Conservation (phyloP, 2,888 invertebrate genomes). For the Lithophane leautieri region DNA sequence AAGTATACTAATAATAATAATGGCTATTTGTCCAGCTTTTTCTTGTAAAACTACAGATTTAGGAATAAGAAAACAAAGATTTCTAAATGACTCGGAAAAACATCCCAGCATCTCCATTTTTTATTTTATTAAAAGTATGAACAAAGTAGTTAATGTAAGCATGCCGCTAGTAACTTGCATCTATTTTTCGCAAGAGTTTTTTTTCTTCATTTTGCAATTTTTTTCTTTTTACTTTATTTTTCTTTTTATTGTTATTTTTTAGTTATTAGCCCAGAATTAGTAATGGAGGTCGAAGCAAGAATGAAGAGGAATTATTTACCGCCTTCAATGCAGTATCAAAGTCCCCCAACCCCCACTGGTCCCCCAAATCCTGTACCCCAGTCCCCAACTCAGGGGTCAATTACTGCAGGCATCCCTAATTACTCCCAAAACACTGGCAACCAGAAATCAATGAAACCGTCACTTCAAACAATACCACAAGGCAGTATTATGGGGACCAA, state of each 20-base stretch:
- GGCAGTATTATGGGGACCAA: conserved; percentile 79
- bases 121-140: conserved; percentile 22
- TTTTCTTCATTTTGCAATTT: conserved; percentile 55
- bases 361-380: conserved; percentile 64
- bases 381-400: conserved; percentile 71
- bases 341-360: conserved; percentile 73
- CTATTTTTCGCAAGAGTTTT: conserved; percentile 48
- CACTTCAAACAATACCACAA: conserved; percentile 84
- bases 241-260: conserved; percentile 72
- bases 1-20: neutral
- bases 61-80: neutral
- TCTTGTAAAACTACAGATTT: neutral
- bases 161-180: conserved; percentile 56
- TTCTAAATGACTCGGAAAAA: neutral
- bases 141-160: conserved; percentile 43
- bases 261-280: conserved; percentile 97
- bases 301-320: conserved; percentile 96
- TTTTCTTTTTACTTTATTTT: conserved; percentile 60
- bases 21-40: neutral
- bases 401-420: conserved; percentile 75
- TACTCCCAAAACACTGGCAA: conserved; percentile 69
- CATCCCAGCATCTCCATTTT: conserved; percentile 20
- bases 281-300: conserved; percentile 96
- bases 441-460: conserved; percentile 79
- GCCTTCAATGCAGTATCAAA: conserved; percentile 91